These are phyloP conservation scores for Morpho helenor DNA, from an alignment of 2,888 invertebrate genomes.

Conservation along the genomic window DNA sequence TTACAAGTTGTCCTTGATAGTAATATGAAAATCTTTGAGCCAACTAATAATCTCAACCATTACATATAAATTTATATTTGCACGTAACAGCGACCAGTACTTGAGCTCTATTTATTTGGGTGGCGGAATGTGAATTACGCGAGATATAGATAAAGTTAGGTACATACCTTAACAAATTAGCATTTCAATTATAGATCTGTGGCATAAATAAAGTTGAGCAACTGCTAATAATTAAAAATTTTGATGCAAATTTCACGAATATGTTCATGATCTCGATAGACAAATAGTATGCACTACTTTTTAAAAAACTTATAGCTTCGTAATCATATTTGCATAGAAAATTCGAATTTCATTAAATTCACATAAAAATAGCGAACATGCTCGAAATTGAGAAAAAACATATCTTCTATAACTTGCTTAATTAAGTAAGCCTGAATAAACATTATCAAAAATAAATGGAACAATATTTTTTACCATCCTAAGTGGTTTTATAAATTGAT, in stretches of 20 bases:
- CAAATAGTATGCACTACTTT: too few relatives aligned
- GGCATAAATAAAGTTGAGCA: constrained; percentile 18
- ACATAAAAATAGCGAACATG: too few relatives aligned
- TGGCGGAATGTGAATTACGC: constrained; percentile 18
- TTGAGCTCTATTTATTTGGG: constrained; percentile 14
- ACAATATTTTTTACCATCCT: too few relatives aligned
- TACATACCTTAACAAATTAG: constrained; percentile 12
- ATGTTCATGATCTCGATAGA: too few relatives aligned
- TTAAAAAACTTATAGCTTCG: too few relatives aligned
- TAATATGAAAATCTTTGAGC: constrained; percentile 5
- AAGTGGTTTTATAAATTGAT: too few relatives aligned
- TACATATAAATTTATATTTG: constrained; percentile 12
- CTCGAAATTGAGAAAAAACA: too few relatives aligned
- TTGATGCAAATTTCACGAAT: neutral
- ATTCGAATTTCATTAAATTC: too few relatives aligned
- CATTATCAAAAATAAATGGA: too few relatives aligned
- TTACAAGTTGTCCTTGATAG: constrained; percentile 3
- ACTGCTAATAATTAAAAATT: neutral
- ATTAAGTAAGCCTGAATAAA: too few relatives aligned
- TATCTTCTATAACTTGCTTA: too few relatives aligned
- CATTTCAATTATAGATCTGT: constrained; percentile 12
- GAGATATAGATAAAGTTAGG: constrained; percentile 3
- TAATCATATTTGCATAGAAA: too few relatives aligned
- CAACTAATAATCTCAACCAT: constrained; percentile 9
- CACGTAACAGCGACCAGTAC: constrained; percentile 1